Base-by-base conservation (phyloP, 2,888 invertebrate species). In the Mechanitis messenoides region DNA sequence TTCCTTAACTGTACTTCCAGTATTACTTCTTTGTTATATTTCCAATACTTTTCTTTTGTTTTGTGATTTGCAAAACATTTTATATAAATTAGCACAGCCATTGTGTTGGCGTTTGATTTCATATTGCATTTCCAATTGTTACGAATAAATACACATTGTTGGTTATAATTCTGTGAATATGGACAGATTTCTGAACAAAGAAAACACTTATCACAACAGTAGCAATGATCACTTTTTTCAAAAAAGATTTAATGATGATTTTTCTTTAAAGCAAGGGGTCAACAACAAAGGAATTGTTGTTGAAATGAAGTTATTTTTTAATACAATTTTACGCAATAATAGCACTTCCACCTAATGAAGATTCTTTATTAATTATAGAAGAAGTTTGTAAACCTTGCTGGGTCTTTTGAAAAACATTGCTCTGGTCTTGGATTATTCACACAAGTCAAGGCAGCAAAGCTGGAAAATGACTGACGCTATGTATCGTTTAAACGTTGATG, bases 341-440 rank as follows among this genome's bases (percentile, higher is more conserved):
- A 35, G 95, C 95, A 67, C 94, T 92, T 28, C 95, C 95, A 33
- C 93, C 92, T 12, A 93, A 77, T 12, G 77, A 71, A 0, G 95
- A 94, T 68, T 83, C 76, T 66, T 83, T 86, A 57, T 95, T 87
- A 54, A 77, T 83, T 93, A 94, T 94, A n/a, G 59, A 31, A 9
- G 67, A 70, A 1, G 68, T 65, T 42, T 68, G 63, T 53, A 55
- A 45, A 45, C 60, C 45, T 31, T 73, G 46, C 12, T n/a, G 33
- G 35, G 59, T 46, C 3, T 38, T 20, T 50, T 61, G 47, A 9
- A 59, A n/a, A 47, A 46, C 47, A 2, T 45, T 50, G 28, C 55
- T 46, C 45, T 53, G 47, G 47, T 58, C 55, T 11, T 20, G 42
- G n/a, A 45, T 38, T 7, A 12, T 33, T 46, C 53, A 33, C 62